Base-by-base conservation (phyloP, 1,140 invertebrate genomes). In the Teleogryllus occipitalis region DNA sequence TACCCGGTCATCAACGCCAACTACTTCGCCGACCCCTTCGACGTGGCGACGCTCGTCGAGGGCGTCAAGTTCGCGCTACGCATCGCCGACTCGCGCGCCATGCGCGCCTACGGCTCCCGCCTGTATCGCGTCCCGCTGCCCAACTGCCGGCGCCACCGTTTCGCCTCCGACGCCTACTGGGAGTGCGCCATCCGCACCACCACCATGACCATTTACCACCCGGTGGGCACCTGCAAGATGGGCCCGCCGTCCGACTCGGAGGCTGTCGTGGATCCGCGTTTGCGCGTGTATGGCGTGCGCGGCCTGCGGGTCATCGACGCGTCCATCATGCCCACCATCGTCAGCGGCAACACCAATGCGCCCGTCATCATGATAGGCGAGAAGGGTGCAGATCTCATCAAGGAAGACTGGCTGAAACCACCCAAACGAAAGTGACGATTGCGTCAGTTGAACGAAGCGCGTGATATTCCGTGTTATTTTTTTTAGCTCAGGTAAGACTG, bases 1-100 rank as follows among this genome's bases (percentile, higher is more conserved):
- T 92, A 93, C 83, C 97, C 97, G 0, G 84, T 93, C 12, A 95
- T 99, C 81, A 91, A 97, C 86, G 93, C 97, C 7, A 96, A 97
- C 83, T 97, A 97, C 83, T 94, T 97, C 80, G 89, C 91, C 76
- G 90, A 96, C 85, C 90, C 91, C 0, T 84, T 89, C 49, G 95
- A 97, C 83, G 91, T 95, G 0, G 89, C 90, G n/a, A 91, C 90
- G 0, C 84, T 96, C 10, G 91, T 95, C 0, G 94, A 96, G 86
- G 95, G 95, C n/a, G 85, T 88, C 47, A 88, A 88, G 82, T 84
- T 88, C 18, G 87, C 84, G 2, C 75, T 89, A 49, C 85, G 89
- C 82, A 89, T 96, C 2, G 92, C 90, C 54, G 90, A 94, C 81
- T 92, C 93, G 0, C 89, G 90, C 79, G 91, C 94, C 0, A 96